A percentile compares a stretch with the other conserved stretches of the same genome.
Evolutionary conservation across 2,888 invertebrate genomes (phyloP).

Genomic region (Habrosyne pyritoides): DNA sequence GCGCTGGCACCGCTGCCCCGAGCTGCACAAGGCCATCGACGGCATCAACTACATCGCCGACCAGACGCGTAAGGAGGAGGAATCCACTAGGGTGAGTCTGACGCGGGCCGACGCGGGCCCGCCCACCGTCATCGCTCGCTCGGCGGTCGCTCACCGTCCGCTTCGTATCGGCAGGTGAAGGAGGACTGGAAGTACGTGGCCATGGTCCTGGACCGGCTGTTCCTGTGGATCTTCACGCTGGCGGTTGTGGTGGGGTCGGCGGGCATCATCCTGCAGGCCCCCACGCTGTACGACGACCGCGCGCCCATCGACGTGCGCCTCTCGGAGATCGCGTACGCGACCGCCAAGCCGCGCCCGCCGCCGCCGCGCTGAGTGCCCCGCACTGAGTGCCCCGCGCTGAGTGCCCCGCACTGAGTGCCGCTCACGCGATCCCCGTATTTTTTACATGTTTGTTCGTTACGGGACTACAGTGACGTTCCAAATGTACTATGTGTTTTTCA

Average conservation of each 20-base stretch:
- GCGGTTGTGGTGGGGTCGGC: constrained; percentile 97
- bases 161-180: constrained; percentile 88
- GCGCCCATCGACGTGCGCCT: constrained; percentile 94
- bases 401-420: neutral
- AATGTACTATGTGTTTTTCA: constrained; percentile 35
- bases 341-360: constrained; percentile 89
- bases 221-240: constrained; percentile 98
- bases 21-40: constrained; percentile 96
- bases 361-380: constrained; percentile 52
- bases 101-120: neutral
- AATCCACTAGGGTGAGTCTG: constrained; percentile 91
- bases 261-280: constrained; percentile 97
- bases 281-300: constrained; percentile 96
- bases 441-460: constrained; percentile 39
- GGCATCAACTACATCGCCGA: constrained; percentile 96
- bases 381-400: neutral
- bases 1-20: constrained; percentile 95
- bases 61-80: constrained; percentile 95
- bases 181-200: constrained; percentile 99
- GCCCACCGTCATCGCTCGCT: neutral
- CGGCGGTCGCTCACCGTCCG: neutral
- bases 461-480: constrained; percentile 27
- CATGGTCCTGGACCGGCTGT: constrained; percentile 98
- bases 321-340: constrained; percentile 94
- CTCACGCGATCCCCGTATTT: constrained; percentile 6